These are phyloP conservation scores for Euclidia mi DNA, from an alignment of 2,888 invertebrate genomes.

Conservation along the genomic window DNA sequence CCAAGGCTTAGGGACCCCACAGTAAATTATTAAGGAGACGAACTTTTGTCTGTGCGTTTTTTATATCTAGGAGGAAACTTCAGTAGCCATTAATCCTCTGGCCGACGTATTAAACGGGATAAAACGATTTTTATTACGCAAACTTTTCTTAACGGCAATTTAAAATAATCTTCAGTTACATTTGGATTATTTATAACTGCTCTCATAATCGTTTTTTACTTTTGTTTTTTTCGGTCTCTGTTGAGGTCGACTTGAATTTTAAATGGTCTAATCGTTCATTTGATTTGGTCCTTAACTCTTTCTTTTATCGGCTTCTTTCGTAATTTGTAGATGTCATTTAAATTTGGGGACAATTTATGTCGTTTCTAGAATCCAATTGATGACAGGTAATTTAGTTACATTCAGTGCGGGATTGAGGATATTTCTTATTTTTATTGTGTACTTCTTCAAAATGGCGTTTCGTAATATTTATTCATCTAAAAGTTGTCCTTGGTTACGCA, in stretches of 20 bases:
- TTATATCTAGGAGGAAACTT: slow-evolving; percentile 63
- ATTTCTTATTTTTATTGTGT: slow-evolving; percentile 10
- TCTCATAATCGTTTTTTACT: slow-evolving; percentile 37
- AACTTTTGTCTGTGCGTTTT: slow-evolving; percentile 68
- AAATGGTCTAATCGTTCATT: slow-evolving; percentile 53
- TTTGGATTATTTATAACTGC: slow-evolving; percentile 52
- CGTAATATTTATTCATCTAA: neutral
- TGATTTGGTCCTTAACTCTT: slow-evolving; percentile 44
- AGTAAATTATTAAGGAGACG: slow-evolving; percentile 78
- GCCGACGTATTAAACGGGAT: slow-evolving; percentile 68
- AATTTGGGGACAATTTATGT: slow-evolving; percentile 42
- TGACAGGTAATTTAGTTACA: slow-evolving; percentile 40
- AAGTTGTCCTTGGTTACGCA: too few species aligned
- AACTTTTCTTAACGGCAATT: slow-evolving; percentile 64
- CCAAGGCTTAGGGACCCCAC: slow-evolving; percentile 60
- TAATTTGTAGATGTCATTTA: slow-evolving; percentile 44
- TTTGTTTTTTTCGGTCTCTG: slow-evolving; percentile 27
- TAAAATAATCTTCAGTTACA: slow-evolving; percentile 65
- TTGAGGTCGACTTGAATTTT: slow-evolving; percentile 43
- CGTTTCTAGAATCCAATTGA: slow-evolving; percentile 44
- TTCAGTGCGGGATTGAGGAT: slow-evolving; percentile 14
- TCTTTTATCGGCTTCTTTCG: slow-evolving; percentile 40
- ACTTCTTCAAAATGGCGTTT: slow-evolving; percentile 14
- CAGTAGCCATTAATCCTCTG: slow-evolving; percentile 63
- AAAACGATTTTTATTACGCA: slow-evolving; percentile 65